phyloP scores from a whole-genome alignment of 2,888 invertebrate genomes.

The Aleiodes alternator region DNA sequence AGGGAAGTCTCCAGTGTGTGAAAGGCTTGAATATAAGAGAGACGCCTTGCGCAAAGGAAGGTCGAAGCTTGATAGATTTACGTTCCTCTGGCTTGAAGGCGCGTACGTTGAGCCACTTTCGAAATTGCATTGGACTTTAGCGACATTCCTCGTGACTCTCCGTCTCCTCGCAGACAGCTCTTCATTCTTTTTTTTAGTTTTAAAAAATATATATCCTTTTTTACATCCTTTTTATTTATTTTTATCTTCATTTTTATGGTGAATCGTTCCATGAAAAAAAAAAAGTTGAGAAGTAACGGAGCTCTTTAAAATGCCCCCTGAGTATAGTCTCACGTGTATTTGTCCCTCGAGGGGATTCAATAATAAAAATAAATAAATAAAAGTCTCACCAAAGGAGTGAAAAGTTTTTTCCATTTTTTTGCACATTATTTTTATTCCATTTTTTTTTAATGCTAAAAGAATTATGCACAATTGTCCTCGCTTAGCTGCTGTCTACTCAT shows the following conservation, averaged over 20 bases:
- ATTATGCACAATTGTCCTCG: slow-evolving; percentile 52
- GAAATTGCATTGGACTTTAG: slow-evolving; percentile 57
- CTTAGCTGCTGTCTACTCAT: slow-evolving; percentile 52
- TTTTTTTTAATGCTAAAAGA: neutral
- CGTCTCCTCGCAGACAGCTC: slow-evolving; percentile 32
- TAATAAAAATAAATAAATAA: slow-evolving; percentile 64
- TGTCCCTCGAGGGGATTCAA: slow-evolving; percentile 58
- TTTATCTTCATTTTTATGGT: slow-evolving; percentile 16
- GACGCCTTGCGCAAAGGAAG: slow-evolving; percentile 46
- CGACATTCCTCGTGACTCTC: slow-evolving; percentile 51
- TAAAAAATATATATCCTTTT: neutral
- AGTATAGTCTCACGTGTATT: slow-evolving; percentile 14
- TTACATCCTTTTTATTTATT: slow-evolving; percentile 5
- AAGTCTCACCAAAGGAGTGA: no score
- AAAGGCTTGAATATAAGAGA: slow-evolving; percentile 39
- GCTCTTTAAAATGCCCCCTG: slow-evolving; percentile 8
- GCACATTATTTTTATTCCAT: neutral
- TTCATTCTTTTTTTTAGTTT: slow-evolving; percentile 9
- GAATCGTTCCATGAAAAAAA: neutral
- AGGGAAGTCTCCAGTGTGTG: slow-evolving; percentile 24
- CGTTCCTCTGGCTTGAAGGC: slow-evolving; percentile 54
- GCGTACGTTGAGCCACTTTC: slow-evolving; percentile 53
- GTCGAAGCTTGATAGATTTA: slow-evolving; percentile 59
- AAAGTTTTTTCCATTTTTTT: neutral
- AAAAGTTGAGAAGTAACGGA: slow-evolving; percentile 23